phyloP scores from a whole-genome alignment of 2,113 vertebrate genomes.

The Raja brachyura region DNA sequence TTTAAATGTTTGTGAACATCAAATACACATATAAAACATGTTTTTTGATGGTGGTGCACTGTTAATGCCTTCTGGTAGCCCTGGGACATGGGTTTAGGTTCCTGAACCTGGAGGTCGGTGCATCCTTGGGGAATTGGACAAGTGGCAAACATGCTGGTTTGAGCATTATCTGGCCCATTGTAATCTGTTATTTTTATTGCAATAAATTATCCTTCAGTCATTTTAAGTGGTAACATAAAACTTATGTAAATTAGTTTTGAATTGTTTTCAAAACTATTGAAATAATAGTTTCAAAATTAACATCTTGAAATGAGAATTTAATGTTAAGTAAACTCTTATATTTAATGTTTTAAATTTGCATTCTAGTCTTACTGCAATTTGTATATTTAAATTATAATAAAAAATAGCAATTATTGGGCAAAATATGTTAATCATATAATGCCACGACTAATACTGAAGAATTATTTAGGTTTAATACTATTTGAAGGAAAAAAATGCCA shows the following conservation, averaged over 20 bases:
- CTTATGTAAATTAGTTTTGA: conserved; percentile 44
- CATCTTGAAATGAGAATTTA: conserved; percentile 45
- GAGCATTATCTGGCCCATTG: conserved; percentile 42
- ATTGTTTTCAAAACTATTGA: too few relatives aligned
- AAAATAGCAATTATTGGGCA: background rate
- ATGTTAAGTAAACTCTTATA: background rate
- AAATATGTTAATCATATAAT: background rate
- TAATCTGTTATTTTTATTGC: conserved; percentile 60
- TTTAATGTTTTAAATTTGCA: background rate
- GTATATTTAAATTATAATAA: background rate
- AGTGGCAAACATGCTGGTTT: too few relatives aligned
- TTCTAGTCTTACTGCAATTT: background rate
- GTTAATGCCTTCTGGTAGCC: too few relatives aligned
- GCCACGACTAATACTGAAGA: background rate
- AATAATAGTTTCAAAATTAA: conserved; percentile 40
- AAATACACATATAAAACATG: too few relatives aligned
- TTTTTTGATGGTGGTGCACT: too few relatives aligned
- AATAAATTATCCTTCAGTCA: conserved; percentile 68
- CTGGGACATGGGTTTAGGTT: too few relatives aligned
- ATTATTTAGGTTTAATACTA: background rate
- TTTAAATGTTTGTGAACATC: too few relatives aligned
- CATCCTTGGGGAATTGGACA: too few relatives aligned
- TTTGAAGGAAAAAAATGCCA: background rate
- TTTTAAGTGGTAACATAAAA: conserved; percentile 65
- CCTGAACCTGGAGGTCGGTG: too few relatives aligned